Base-by-base conservation (phyloP, 2,888 invertebrate genomes). In the Harpalus rubripes region DNA sequence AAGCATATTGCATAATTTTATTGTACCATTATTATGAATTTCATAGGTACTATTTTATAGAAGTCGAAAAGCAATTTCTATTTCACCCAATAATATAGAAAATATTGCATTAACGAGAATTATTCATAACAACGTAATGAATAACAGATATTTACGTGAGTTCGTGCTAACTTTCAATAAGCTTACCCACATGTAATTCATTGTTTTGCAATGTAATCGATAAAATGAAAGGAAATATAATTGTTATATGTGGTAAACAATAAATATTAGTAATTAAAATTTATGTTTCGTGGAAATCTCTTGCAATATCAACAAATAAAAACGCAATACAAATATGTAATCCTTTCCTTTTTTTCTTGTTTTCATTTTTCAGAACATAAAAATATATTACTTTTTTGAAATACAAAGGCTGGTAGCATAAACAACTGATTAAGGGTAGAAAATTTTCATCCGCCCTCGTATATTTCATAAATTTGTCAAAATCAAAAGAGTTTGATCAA, bases 201-300 rank as follows among this genome's bases (percentile, higher is more conserved):
- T 52, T 52, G 44, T 52, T 52, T 52, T 52, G 44, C 44, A 52
- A 44, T 22, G 22, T 44, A 44, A 52, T 52, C 44, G 44, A 52
- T 52, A 52, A 52, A 52, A 52, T 4, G 44, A 52, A 52, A 52
- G 44, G 7, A 52, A 52, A 52, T 52, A 52, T 52, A 52, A 52
- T 52, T 52, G 44, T 12, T 8, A 12, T 8, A 3, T 52, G 44
- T 52, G 44, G 44, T 52, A 52, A 52, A 52, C 44, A 32, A 32
- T 32, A 32, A 32, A 32, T 52, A 52, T 52, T 10, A 52, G 44
- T 52, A 52, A 52, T 52, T 52, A 52, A 52, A 52, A 52, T 52
- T 52, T 52, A 52, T 52, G 44, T 52, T 52, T 52, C 44, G 12
- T 52, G 12, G 44, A 52, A 52, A 52, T 12, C 12, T 52, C 44